These are phyloP conservation scores for Bradypus variegatus DNA, from an alignment of 2,797 vertebrate species.

Conservation along the genomic window DNA sequence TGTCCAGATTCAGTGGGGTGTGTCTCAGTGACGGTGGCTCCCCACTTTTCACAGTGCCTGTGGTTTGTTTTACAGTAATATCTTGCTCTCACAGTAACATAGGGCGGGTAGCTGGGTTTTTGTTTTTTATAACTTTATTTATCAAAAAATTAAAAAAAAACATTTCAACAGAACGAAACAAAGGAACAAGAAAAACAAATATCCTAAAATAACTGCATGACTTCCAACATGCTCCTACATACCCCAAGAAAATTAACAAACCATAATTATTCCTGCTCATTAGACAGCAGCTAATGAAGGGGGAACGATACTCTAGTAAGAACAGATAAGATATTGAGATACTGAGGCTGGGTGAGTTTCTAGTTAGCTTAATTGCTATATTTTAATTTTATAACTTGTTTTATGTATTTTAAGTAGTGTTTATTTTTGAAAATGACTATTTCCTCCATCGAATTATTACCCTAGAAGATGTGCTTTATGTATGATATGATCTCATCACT, in stretches of 20 bases:
- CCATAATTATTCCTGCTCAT: too few species aligned
- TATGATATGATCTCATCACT: not conserved
- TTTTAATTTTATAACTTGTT: conserved; percentile 10
- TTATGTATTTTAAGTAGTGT: not conserved
- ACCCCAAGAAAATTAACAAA: too few species aligned
- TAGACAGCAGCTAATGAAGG: too few species aligned
- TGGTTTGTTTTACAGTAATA: not conserved
- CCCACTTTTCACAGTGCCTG: not conserved
- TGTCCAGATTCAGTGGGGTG: not conserved
- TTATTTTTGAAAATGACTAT: not conserved
- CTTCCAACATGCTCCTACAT: too few species aligned
- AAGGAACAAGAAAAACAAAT: too few species aligned
- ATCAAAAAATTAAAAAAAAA: too few species aligned
- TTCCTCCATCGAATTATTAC: not conserved
- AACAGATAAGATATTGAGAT: too few species aligned
- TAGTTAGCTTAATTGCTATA: not conserved
- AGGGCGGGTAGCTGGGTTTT: not conserved
- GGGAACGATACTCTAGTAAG: too few species aligned
- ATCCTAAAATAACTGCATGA: too few species aligned
- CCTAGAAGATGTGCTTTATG: not conserved
- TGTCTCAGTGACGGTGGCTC: not conserved
- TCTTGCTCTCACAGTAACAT: not conserved
- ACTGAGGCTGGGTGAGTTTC: not conserved
- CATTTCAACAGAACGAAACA: too few species aligned
- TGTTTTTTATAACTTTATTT: too few species aligned